Percentiles rank a stretch among this genome's conserved stretches.
These are phyloP conservation scores for Gadopsis bispinosus DNA, from an alignment of 2,797 vertebrate genomes.

Conservation along the genomic window DNA sequence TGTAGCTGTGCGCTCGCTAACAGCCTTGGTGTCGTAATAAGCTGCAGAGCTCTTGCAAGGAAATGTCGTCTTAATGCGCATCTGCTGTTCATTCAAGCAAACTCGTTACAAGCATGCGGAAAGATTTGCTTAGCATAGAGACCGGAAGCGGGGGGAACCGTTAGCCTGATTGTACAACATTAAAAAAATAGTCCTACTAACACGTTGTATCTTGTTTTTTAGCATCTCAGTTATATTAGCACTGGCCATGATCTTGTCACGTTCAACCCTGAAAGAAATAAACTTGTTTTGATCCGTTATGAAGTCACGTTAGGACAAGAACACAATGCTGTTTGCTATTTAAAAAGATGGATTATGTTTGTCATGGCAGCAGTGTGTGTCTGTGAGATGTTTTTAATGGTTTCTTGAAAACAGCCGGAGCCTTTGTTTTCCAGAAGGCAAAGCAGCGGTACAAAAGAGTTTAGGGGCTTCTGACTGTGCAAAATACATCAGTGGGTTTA, in stretches of 20 bases:
- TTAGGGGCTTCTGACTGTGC: conserved; percentile 37
- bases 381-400: conserved; percentile 41
- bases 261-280: conserved; percentile 5
- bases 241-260: background rate
- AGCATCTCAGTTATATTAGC: too few relatives aligned
- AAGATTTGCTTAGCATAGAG: background rate
- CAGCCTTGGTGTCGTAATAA: background rate
- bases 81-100: conserved; percentile 11
- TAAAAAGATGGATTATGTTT: conserved; percentile 31
- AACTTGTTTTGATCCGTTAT: conserved; percentile 21
- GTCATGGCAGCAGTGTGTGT: conserved; percentile 27
- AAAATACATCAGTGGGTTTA: conserved; percentile 49
- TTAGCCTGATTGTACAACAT: too few relatives aligned
- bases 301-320: conserved; percentile 17
- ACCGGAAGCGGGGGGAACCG: too few relatives aligned
- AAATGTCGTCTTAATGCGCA: conserved; percentile 5
- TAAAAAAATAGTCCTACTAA: background rate
- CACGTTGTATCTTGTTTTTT: background rate
- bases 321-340: conserved; percentile 13
- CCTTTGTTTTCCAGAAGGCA: conserved; percentile 62
- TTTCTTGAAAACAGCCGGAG: conserved; percentile 45
- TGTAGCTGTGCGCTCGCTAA: background rate
- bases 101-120: background rate
- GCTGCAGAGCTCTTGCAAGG: background rate
- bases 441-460: conserved; percentile 37